phyloP scores from a whole-genome alignment of 92 coral and sea anemone genomes.

The Umimayanthus chanpuru region DNA sequence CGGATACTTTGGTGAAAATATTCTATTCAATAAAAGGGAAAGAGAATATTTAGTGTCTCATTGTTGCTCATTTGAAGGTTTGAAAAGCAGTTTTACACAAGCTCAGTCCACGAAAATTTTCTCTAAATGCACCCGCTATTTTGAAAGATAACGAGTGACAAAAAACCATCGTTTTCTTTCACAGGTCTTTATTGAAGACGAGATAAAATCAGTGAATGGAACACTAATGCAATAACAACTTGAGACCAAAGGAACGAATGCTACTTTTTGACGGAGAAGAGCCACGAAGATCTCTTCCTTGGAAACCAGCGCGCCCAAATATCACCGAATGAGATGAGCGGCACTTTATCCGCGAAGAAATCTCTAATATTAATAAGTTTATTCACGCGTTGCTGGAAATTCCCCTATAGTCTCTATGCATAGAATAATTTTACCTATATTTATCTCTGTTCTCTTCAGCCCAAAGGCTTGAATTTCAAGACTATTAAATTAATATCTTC shows the following conservation, averaged over 20 bases:
- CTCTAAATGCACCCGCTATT: slow-evolving; percentile 56
- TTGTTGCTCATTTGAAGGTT: slow-evolving; percentile 90
- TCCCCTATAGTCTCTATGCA: slow-evolving; percentile 38
- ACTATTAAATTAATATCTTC: slow-evolving; percentile 27
- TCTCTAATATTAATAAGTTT: slow-evolving; percentile 37
- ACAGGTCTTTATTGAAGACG: slow-evolving; percentile 41
- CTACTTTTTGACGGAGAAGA: slow-evolving; percentile 1
- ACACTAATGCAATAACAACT: slow-evolving; percentile 28
- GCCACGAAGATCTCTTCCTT: slow-evolving; percentile 6
- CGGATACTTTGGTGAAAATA: slow-evolving; percentile 76
- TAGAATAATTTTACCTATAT: slow-evolving; percentile 12
- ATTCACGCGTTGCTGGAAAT: slow-evolving; percentile 42
- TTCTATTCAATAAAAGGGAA: slow-evolving; percentile 77
- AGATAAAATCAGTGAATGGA: slow-evolving; percentile 19
- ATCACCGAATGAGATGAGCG: slow-evolving; percentile 7
- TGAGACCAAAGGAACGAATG: background rate
- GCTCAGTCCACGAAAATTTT: slow-evolving; percentile 43
- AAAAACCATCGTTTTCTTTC: slow-evolving; percentile 25
- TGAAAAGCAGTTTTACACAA: slow-evolving; percentile 55
- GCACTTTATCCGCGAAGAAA: slow-evolving; percentile 36
- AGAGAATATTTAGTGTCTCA: slow-evolving; percentile 51
- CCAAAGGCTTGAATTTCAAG: slow-evolving; percentile 35
- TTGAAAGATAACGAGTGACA: slow-evolving; percentile 49
- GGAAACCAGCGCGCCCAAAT: background rate
- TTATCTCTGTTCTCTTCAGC: slow-evolving; percentile 13